phyloP scores from a whole-genome alignment of 2,113 vertebrate species.

The Pangasianodon hypophthalmus region DNA sequence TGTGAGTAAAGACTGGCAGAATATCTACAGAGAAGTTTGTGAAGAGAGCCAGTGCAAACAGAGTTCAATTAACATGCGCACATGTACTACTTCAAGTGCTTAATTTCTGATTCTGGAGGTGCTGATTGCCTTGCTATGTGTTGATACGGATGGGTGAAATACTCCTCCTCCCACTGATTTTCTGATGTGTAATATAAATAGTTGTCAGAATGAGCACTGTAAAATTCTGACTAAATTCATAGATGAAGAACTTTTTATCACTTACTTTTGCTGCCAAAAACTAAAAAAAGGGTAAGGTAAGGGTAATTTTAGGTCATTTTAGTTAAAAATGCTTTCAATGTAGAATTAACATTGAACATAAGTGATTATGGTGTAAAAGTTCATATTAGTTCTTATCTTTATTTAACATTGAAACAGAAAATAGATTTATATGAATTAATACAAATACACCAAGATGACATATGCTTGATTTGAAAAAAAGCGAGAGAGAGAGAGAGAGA shows the following conservation, averaged over 20 bases:
- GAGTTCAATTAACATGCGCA: background rate
- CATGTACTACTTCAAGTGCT: background rate
- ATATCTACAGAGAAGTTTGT: background rate
- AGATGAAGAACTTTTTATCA: background rate
- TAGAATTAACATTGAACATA: background rate
- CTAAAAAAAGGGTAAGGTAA: background rate
- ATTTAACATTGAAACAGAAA: background rate
- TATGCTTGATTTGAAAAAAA: background rate
- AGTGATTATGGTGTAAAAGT: background rate
- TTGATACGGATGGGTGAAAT: background rate
- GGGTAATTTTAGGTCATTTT: background rate
- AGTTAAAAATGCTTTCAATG: too few species aligned
- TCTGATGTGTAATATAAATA: background rate
- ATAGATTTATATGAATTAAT: background rate
- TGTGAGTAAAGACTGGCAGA: background rate
- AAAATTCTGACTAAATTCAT: background rate
- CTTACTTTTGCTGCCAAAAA: background rate
- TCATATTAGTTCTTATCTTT: background rate
- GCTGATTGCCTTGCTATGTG: constrained; percentile 2
- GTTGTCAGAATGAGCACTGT: background rate
- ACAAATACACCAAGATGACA: background rate
- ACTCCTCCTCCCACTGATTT: background rate
- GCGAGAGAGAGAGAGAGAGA: background rate
- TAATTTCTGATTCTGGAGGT: background rate
- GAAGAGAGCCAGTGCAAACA: background rate